Evolutionary conservation across 1,140 invertebrate genomes (phyloP), one percentile per base, ranked within the genome.

Genomic region (Caenorhabditis latens): DNA sequence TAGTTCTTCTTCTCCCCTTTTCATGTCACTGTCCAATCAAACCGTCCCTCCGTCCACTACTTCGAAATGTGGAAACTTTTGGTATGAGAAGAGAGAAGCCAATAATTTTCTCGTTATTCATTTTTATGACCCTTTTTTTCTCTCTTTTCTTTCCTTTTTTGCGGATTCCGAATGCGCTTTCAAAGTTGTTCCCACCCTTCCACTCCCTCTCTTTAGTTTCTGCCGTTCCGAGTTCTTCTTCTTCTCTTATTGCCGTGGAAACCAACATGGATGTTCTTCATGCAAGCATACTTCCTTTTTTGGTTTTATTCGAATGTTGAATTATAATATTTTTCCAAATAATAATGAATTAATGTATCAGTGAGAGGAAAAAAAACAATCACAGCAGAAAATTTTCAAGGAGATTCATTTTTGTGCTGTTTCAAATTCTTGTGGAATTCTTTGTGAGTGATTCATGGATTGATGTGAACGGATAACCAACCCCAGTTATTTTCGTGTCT

Each of bases 61-160:
- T 32, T n/a, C 46, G 0, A 48, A 48, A 79, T 50, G 40, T 79
- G 40, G 14, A 79, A 50, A 79, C 43, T n/a, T 79, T 50, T 48
- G 71, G 46, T 5, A 53, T 24, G 53, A 46, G 19, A 21, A 21
- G 19, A 42, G 19, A 79, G 71, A 79, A 79, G 71, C 71, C 71
- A 79, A 79, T 79, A 79, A 79, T 79, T 79, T 79, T 79, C 71
- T 79, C 71, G 71, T 79, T 79, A 79, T 79, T 79, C 71, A 79
- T 79, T 79, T 79, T 79, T 79, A 79, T 79, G 43, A 79, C 71
- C 42, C 71, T 79, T 79, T 79, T 79, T 79, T 13, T 21, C 4
- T n/a, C 21, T 24, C 21, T 14, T 21, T 32, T 16, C 53, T 11
- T 79, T 79, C 46, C 19, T 79, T 50, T 42, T 79, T 79, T n/a